Evolutionary conservation across 2,888 invertebrate genomes (phyloP).

Genomic region (Drosophila kanekoi): DNA sequence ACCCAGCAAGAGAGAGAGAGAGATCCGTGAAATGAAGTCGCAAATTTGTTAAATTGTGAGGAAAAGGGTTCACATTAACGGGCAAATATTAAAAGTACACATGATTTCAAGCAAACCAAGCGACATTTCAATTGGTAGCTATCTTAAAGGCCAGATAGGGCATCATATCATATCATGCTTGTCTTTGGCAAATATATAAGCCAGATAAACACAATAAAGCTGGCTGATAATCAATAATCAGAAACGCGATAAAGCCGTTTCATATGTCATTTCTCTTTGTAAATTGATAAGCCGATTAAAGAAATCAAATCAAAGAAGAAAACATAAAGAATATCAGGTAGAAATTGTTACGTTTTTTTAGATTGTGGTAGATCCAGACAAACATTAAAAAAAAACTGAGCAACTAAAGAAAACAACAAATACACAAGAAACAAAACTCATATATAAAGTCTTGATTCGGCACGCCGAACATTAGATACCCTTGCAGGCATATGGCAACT

Average conservation of each 20-base stretch:
- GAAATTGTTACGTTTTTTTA: constrained; percentile 7
- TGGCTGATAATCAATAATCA: constrained; percentile 13
- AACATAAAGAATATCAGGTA: not conserved
- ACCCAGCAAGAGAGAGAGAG: constrained; percentile 32
- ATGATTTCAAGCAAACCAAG: not conserved
- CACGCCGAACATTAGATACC: not conserved
- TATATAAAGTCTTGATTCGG: too few relatives aligned
- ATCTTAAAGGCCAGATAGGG: not conserved
- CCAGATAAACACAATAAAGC: constrained; percentile 19
- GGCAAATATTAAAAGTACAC: constrained; percentile 17
- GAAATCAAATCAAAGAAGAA: not conserved
- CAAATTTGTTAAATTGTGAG: constrained; percentile 8
- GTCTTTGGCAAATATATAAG: constrained; percentile 21
- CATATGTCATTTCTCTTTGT: constrained; percentile 1
- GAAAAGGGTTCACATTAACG: constrained; percentile 9
- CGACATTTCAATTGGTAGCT: constrained; percentile 7
- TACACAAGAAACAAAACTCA: too few relatives aligned
- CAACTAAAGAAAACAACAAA: not conserved
- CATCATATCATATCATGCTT: constrained; percentile 16
- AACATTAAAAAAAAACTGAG: not conserved
- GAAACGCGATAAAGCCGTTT: constrained; percentile 2
- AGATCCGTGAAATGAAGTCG: constrained; percentile 8
- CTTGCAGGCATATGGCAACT: not conserved
- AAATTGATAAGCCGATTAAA: constrained; percentile 12
- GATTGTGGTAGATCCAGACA: constrained; percentile 14